These are phyloP conservation scores for Linepithema humile DNA, from an alignment of 1,140 invertebrate species.

Conservation along the genomic window DNA sequence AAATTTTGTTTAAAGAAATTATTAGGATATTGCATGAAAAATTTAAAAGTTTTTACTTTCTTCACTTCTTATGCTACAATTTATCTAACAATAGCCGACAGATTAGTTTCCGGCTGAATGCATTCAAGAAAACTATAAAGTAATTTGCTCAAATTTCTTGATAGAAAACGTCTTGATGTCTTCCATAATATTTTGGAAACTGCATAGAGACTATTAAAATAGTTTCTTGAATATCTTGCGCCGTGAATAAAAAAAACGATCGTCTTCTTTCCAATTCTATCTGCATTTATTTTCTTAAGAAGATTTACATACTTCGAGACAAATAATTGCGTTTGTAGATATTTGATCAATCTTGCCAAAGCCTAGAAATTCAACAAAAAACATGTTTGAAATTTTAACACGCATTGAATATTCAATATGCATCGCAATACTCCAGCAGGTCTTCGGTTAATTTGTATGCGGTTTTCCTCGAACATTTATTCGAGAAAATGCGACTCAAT, in stretches of 20 bases:
- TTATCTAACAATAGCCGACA: conserved; percentile 75
- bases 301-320: conserved; percentile 3
- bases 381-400: background rate
- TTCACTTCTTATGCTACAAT: conserved; percentile 72
- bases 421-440: background rate
- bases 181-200: conserved; percentile 68
- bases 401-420: background rate
- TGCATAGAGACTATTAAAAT: conserved; percentile 73
- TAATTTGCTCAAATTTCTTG: conserved; percentile 76
- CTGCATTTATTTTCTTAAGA: conserved; percentile 76
- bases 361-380: background rate
- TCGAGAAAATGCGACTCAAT: background rate
- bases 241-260: conserved; percentile 42
- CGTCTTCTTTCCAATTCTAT: conserved; percentile 19
- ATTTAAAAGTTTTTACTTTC: background rate
- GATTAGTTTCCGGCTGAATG: conserved; percentile 63
- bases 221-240: conserved; percentile 63
- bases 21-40: background rate
- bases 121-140: conserved; percentile 66
- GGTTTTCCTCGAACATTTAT: background rate
- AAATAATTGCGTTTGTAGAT: background rate
- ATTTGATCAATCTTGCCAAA: conserved; percentile 16
- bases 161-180: background rate
- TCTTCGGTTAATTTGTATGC: background rate
- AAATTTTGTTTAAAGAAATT: background rate